Conservation (phyloP, 2,113 vertebrate genomes). For the Eolophus roseicapilla region DNA sequence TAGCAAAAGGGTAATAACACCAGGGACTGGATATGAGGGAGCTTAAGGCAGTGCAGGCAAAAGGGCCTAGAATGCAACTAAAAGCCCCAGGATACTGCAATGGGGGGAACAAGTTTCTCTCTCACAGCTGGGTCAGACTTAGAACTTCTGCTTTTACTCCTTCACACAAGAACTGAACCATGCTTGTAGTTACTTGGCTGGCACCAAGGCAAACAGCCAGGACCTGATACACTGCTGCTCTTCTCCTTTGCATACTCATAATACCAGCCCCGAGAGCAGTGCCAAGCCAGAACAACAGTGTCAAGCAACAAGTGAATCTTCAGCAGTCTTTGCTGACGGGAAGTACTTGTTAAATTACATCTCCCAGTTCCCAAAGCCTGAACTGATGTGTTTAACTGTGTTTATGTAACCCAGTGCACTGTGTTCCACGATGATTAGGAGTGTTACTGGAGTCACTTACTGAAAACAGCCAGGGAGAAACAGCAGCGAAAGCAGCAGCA, state of each 20-base stretch:
- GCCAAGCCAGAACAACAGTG: background rate
- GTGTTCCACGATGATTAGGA: background rate
- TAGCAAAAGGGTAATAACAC: background rate
- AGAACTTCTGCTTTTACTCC: background rate
- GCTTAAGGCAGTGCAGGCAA: background rate
- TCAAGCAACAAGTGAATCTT: background rate
- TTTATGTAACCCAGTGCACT: background rate
- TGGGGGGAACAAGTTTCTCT: background rate
- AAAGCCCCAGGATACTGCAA: background rate
- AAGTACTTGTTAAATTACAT: background rate
- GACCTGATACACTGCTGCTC: background rate
- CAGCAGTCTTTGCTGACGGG: background rate
- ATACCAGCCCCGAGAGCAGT: background rate
- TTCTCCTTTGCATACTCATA: accelerated
- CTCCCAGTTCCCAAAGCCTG: background rate
- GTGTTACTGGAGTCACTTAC: background rate
- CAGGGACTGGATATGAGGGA: background rate
- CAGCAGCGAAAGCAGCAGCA: background rate
- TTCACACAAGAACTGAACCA: background rate
- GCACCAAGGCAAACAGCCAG: background rate
- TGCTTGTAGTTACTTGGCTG: too few relatives aligned
- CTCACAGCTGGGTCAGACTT: background rate
- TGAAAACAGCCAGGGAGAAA: background rate
- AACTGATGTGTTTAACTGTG: background rate
- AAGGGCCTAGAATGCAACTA: background rate